These are phyloP conservation scores for Volucella inflata DNA, from an alignment of 2,888 invertebrate species.

Conservation along the genomic window DNA sequence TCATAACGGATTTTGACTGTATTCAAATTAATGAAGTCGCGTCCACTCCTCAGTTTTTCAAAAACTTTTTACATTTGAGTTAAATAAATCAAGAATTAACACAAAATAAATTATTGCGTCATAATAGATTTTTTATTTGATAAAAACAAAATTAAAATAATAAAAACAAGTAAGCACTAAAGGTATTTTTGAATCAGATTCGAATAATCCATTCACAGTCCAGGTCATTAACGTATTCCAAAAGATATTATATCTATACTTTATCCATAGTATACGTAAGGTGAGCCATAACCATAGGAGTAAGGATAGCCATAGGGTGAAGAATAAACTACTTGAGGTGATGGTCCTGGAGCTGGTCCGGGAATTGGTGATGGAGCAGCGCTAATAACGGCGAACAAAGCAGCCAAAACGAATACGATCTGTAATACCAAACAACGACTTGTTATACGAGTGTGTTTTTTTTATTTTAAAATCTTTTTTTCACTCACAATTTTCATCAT, in stretches of 20 bases:
- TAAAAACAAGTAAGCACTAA: constrained; percentile 15
- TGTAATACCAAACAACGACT: constrained; percentile 36
- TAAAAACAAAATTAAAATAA: constrained; percentile 30
- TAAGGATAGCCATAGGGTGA: constrained; percentile 72
- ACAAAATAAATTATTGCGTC: neutral
- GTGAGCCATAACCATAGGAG: constrained; percentile 76
- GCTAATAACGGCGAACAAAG: constrained; percentile 75
- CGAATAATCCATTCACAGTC: constrained; percentile 15
- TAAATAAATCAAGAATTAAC: too few relatives aligned
- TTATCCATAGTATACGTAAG: constrained; percentile 79
- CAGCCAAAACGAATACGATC: constrained; percentile 76
- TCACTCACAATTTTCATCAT: constrained; percentile 59
- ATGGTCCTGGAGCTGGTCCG: constrained; percentile 77
- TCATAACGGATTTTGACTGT: too few relatives aligned
- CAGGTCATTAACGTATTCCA: constrained; percentile 42
- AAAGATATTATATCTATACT: constrained; percentile 48
- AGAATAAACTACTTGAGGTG: constrained; percentile 78
- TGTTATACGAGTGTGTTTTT: neutral
- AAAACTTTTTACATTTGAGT: too few relatives aligned
- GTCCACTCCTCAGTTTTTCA: too few relatives aligned
- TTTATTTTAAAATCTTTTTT: neutral
- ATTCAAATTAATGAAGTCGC: too few relatives aligned
- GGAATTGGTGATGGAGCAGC: constrained; percentile 77
- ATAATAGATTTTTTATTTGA: constrained; percentile 27
- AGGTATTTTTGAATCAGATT: constrained; percentile 5